A percentile compares a stretch with the other conserved stretches of the same genome.
Evolutionary conservation across 2,113 vertebrate species (phyloP).

Genomic region (Rhinolophus ferrumequinum): DNA sequence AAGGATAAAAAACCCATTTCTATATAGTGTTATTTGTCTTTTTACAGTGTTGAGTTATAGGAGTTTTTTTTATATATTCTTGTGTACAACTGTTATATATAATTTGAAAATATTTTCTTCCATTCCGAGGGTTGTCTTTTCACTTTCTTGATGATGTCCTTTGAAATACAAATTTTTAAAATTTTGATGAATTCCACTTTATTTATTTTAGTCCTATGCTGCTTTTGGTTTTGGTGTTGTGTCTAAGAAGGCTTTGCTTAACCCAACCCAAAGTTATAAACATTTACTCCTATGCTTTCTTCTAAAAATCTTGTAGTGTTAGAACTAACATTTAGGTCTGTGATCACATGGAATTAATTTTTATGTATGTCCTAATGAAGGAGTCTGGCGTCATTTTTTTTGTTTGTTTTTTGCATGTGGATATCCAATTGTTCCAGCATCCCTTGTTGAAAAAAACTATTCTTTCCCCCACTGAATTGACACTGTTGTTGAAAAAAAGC

Average conservation of each 20-base stretch:
- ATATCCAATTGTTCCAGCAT: not conserved
- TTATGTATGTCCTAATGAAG: not conserved
- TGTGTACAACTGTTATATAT: not conserved
- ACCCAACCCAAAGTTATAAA: not conserved
- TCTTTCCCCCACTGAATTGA: not conserved
- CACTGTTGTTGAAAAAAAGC: not conserved
- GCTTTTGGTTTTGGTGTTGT: not conserved
- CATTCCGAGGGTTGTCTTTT: not conserved
- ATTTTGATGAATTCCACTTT: not conserved
- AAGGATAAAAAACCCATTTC: not conserved
- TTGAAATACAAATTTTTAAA: not conserved
- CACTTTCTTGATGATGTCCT: not conserved
- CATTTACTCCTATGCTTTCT: not conserved
- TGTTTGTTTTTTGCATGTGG: not conserved
- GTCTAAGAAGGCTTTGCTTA: not conserved
- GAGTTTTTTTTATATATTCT: not conserved
- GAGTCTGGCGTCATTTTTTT: not conserved
- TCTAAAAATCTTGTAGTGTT: not conserved
- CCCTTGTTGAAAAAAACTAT: not conserved
- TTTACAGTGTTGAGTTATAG: not conserved
- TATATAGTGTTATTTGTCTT: not conserved
- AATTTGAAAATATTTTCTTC: constrained; percentile 10
- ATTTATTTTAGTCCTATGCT: not conserved
- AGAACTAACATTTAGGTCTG: not conserved
- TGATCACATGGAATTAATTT: not conserved